These are phyloP conservation scores for Salarias fasciatus DNA, from an alignment of 2,797 vertebrate species.

Conservation along the genomic window DNA sequence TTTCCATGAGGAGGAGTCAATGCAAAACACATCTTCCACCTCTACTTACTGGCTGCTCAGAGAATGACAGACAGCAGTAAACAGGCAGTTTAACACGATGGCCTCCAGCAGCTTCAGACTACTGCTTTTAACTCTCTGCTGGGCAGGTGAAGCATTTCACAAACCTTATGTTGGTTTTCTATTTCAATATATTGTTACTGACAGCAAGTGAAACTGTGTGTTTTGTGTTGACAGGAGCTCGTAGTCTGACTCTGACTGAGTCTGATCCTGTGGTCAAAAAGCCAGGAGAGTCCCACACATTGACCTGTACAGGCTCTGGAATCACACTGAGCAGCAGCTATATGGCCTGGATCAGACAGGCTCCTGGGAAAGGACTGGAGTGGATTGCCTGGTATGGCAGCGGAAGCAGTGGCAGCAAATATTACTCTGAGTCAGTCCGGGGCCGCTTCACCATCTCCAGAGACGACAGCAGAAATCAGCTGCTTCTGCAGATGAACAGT, in stretches of 20 bases:
- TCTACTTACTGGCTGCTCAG: slow-evolving; percentile 31
- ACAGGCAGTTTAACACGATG: slow-evolving; percentile 40
- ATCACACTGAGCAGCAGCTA: background rate
- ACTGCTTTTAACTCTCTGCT: slow-evolving; percentile 7
- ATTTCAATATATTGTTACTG: too few species aligned
- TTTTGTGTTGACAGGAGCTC: background rate
- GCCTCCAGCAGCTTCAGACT: slow-evolving; percentile 5
- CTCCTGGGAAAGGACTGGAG: background rate
- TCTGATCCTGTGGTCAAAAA: background rate
- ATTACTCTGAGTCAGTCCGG: background rate
- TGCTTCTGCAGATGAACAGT: slow-evolving; percentile 49
- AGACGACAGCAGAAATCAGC: slow-evolving; percentile 43
- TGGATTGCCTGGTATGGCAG: background rate
- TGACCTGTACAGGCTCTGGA: background rate
- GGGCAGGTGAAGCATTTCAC: slow-evolving; percentile 16
- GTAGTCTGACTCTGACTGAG: background rate
- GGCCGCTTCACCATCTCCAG: slow-evolving; percentile 39
- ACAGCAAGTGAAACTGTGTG: too few species aligned
- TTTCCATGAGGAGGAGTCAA: slow-evolving; percentile 13
- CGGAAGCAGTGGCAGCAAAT: background rate
- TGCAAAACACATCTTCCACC: slow-evolving; percentile 11
- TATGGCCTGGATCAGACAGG: background rate
- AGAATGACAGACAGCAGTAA: slow-evolving; percentile 24
- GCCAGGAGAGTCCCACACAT: background rate
- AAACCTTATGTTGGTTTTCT: background rate